Evolutionary conservation across 2,113 vertebrate genomes (phyloP), one percentile per base, ranked within the genome.

Genomic region (Bubo scandiacus): DNA sequence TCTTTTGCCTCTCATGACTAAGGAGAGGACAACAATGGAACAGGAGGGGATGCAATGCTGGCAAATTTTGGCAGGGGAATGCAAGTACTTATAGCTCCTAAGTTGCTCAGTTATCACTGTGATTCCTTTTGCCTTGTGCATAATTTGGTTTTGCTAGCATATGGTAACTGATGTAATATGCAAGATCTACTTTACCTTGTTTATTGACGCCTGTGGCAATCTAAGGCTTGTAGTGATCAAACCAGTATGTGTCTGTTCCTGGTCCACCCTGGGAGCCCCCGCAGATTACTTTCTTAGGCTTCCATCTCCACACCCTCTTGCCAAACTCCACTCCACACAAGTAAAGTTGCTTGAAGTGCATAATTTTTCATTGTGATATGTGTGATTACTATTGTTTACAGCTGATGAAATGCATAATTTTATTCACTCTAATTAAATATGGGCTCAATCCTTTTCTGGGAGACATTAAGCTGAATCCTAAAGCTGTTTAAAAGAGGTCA

Each of bases 381-480:
- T 61, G 49, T 27, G 43, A 81, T 74, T 82, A 72, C 43, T 93
- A 89, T 96, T 96, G 94, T 98, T 97, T 98, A 97, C 79, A 92
- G 94, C 82, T 97, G 81, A 94, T 81, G 67, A 97, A 97, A 96
- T 94, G 70, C 72, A 92, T 93, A 75, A 81, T 82, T 96, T 96
- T 94, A 96, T 83, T 94, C 87, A 96, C 62, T 88, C 89, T 94
- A 96, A 97, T 97, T 97, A 97, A 96, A 97, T 84, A 75, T 3
- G 67, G 89, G 51, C 65, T 96, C 92, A 92, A 18, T 94, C 85
- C 62, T 95, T 97, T 95, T 87, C 96, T 63, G 73, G 52, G 38
- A 79, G 85, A 57, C 38, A 65, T 87, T 93, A 90, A 95, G 78
- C 81, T 92, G 93, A 98, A 97, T 93, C 51, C 52, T 88, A 96